These are phyloP conservation scores for Whitmania pigra DNA, from an alignment of 1,140 invertebrate species.

Conservation along the genomic window DNA sequence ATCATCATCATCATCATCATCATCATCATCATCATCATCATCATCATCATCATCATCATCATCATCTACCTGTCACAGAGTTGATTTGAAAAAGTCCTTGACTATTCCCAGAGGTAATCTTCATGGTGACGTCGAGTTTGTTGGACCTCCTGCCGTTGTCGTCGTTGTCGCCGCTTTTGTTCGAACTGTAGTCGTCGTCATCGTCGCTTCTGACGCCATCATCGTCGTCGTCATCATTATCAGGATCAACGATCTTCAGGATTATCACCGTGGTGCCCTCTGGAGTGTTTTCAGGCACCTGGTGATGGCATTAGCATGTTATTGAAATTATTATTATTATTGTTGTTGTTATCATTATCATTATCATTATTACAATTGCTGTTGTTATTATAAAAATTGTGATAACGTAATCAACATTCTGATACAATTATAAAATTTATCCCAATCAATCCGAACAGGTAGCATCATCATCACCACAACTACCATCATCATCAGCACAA, in stretches of 20 bases:
- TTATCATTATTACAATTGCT: background rate
- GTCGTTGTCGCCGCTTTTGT: background rate
- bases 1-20: background rate
- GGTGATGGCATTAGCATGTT: too few species aligned
- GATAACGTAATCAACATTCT: too few species aligned
- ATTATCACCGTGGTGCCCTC: background rate
- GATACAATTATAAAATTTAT: too few species aligned
- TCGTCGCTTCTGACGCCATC: too few species aligned
- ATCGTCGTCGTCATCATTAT: background rate
- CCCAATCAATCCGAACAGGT: too few species aligned
- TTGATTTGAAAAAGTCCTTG: too few species aligned
- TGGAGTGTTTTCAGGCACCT: constrained; percentile 1
- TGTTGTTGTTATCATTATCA: background rate
- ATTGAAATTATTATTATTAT: background rate
- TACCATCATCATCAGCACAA: too few species aligned
- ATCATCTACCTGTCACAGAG: background rate
- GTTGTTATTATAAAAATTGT: background rate
- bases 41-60: too few species aligned
- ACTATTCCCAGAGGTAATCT: background rate
- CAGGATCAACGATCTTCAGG: background rate
- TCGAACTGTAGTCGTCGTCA: background rate
- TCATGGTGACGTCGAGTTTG: background rate
- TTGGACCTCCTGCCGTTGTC: background rate
- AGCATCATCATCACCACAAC: too few species aligned
- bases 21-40: too few species aligned